These are phyloP conservation scores for Hemichromis elongatus DNA, from an alignment of 2,113 vertebrate genomes.

Conservation along the genomic window DNA sequence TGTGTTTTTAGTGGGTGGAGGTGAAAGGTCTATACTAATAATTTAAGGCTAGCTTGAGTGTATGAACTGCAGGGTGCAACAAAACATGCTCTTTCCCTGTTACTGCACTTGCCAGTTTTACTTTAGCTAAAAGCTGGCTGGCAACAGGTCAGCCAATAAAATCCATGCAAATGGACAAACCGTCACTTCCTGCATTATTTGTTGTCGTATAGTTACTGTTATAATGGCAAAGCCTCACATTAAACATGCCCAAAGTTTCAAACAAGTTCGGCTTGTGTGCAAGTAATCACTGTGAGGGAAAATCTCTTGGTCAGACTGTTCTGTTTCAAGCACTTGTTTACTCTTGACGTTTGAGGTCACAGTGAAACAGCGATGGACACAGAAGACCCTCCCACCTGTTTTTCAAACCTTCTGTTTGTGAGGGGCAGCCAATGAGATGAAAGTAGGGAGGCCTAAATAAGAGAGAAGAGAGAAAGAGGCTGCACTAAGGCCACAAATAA, in stretches of 20 bases:
- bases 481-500: background rate
- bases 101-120: background rate
- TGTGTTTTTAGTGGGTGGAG: background rate
- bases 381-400: background rate
- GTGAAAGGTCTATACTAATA: conserved; percentile 12
- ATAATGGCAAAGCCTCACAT: rapidly evolving
- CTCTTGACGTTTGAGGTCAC: background rate
- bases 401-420: background rate
- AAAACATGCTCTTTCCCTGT: background rate
- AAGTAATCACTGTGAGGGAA: background rate
- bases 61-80: conserved; percentile 16
- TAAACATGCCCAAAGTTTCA: background rate
- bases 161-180: background rate
- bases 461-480: background rate
- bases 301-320: background rate
- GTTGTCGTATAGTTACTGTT: background rate
- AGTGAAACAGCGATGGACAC: background rate
- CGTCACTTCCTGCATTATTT: background rate
- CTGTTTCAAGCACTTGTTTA: background rate
- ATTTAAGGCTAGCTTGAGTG: conserved; percentile 39
- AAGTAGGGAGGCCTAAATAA: background rate
- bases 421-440: background rate
- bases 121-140: background rate
- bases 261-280: background rate
- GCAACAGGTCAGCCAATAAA: background rate